Percentiles rank a stretch among this genome's conserved stretches.
Evolutionary conservation across 1,140 invertebrate species (phyloP).

Genomic region (Temnothorax longispinosus): DNA sequence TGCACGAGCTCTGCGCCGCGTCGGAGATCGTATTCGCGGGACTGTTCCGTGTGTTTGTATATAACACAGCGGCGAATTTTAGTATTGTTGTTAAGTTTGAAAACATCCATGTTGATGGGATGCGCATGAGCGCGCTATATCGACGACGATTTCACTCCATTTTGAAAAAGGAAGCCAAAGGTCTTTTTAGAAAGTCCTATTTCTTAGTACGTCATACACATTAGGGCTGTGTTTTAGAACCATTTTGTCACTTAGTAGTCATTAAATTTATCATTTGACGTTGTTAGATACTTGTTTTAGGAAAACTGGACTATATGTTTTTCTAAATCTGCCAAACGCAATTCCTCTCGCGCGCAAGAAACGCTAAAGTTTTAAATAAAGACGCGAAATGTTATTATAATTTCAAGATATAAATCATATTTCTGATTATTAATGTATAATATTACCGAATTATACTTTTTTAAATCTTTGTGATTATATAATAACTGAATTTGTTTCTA

Average conservation of each 20-base stretch:
- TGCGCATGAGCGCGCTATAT: conserved; percentile 37
- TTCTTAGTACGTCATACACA: conserved; percentile 62
- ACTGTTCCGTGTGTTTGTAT: conserved; percentile 47
- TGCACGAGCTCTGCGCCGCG: not conserved
- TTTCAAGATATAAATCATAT: not conserved
- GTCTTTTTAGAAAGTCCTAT: conserved; percentile 63
- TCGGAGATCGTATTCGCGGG: conserved; percentile 20
- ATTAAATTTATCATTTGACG: conserved; percentile 47
- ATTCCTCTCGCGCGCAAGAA: not conserved
- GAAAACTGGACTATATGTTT: conserved; percentile 6
- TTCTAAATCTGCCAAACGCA: not conserved
- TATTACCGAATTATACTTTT: not conserved
- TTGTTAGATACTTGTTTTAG: conserved; percentile 15
- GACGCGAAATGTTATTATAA: not conserved
- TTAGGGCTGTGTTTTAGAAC: conserved; percentile 72
- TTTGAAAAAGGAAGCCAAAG: conserved; percentile 66
- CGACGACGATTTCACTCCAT: conserved; percentile 42
- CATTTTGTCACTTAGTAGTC: conserved; percentile 55
- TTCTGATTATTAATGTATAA: not conserved
- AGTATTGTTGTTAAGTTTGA: conserved; percentile 82
- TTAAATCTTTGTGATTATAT: not conserved
- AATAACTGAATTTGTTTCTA: not conserved
- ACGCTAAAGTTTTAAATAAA: not conserved
- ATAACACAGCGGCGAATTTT: conserved; percentile 37
- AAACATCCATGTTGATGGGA: conserved; percentile 44